These are phyloP conservation scores for Aphelinus atriplicis DNA, from an alignment of 1,140 invertebrate genomes.

Conservation along the genomic window DNA sequence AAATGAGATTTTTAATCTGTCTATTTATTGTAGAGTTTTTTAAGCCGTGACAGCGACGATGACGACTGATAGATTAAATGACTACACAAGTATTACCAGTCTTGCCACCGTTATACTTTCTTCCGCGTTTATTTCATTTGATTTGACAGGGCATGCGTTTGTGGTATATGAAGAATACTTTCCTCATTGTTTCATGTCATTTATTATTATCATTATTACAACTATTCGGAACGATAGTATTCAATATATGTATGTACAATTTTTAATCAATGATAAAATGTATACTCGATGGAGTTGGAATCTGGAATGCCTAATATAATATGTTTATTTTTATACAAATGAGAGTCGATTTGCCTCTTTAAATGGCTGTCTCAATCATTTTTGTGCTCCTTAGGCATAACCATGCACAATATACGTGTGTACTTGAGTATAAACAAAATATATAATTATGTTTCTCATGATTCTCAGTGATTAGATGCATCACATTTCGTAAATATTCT, in stretches of 20 bases:
- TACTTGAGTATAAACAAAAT: conserved; percentile 20
- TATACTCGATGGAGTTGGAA: conserved; percentile 54
- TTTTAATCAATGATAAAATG: conserved; percentile 52
- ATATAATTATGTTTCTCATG: conserved; percentile 11
- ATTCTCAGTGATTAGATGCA: conserved; percentile 16
- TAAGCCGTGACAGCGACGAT: too few species aligned
- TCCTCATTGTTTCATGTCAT: conserved; percentile 43
- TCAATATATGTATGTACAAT: conserved; percentile 61
- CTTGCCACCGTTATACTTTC: background rate
- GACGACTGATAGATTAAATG: too few species aligned
- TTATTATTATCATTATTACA: conserved; percentile 40
- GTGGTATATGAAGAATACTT: conserved; percentile 28
- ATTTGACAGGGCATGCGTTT: conserved; percentile 10
- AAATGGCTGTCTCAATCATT: conserved; percentile 58
- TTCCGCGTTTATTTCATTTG: background rate
- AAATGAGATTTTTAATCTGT: conserved; percentile 1
- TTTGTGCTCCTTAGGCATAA: conserved; percentile 21
- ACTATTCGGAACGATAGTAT: conserved; percentile 53
- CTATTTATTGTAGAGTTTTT: background rate
- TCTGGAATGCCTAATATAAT: conserved; percentile 60
- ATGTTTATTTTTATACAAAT: conserved; percentile 42
- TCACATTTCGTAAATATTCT: conserved; percentile 3
- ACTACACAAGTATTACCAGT: conserved; percentile 12
- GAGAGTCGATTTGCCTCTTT: conserved; percentile 48
- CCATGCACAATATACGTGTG: conserved; percentile 1